A percentile compares a stretch with the other conserved stretches of the same genome.
phyloP scores from a whole-genome alignment of 2,888 invertebrate genomes.

The Cataglyphis albicans region DNA sequence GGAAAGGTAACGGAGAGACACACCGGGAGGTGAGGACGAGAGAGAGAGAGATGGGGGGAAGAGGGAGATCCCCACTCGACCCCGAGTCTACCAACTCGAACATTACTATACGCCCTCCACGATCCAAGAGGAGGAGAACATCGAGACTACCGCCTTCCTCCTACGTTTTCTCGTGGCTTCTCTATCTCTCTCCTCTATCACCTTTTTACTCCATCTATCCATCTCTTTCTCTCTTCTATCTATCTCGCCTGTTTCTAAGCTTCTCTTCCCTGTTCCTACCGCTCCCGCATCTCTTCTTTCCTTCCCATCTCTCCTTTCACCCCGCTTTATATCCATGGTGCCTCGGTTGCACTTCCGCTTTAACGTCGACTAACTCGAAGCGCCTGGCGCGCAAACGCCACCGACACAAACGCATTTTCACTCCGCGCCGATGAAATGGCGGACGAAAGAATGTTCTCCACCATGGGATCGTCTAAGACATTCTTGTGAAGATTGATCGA shows the following conservation, averaged over 20 bases:
- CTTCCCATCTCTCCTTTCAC: conserved; percentile 54
- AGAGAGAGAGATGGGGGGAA: conserved; percentile 63
- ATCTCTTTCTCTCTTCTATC: conserved; percentile 45
- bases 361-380: conserved; percentile 69
- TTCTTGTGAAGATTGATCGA: conserved; percentile 23
- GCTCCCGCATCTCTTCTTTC: conserved; percentile 63
- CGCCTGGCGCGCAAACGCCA: conserved; percentile 74
- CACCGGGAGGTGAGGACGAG: conserved; percentile 59
- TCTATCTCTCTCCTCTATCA: conserved; percentile 60
- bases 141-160: conserved; percentile 84
- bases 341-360: conserved; percentile 72
- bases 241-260: conserved; percentile 35
- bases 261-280: conserved; percentile 43
- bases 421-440: conserved; percentile 81
- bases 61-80: conserved; percentile 78
- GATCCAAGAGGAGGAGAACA: conserved; percentile 84
- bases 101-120: conserved; percentile 85
- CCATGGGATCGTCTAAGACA: conserved; percentile 52
- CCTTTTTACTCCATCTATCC: conserved; percentile 56
- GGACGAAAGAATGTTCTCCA: conserved; percentile 76
- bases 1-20: conserved; percentile 77
- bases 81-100: conserved; percentile 79
- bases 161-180: conserved; percentile 71
- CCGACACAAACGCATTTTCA: conserved; percentile 72
- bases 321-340: conserved; percentile 49